Conservation (phyloP, 2,797 vertebrate genomes). For the Rhynchonycteris naso region DNA sequence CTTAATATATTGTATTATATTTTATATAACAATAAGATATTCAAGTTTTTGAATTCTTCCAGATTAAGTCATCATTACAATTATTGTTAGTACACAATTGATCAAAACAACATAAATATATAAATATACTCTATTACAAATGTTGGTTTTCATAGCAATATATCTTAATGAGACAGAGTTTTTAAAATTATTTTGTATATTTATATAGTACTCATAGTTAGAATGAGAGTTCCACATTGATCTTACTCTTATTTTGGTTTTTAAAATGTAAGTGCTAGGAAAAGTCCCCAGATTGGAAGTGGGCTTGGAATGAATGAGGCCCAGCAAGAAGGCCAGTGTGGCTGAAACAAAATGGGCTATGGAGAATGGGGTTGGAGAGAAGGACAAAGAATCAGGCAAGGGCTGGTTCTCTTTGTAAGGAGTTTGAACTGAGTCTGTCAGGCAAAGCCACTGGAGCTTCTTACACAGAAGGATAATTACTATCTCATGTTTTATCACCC, state of each 20-base stretch:
- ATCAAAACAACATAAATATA: background rate
- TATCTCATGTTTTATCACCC: background rate
- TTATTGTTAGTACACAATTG: background rate
- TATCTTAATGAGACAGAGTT: background rate
- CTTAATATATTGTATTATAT: background rate
- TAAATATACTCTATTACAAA: background rate
- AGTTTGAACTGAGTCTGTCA: background rate
- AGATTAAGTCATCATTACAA: background rate
- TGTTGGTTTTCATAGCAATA: conserved; percentile 35
- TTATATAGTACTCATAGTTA: background rate
- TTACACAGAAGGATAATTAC: background rate
- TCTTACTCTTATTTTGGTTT: background rate
- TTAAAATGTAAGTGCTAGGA: background rate
- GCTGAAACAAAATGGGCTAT: background rate
- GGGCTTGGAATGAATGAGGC: background rate
- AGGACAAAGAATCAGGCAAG: background rate
- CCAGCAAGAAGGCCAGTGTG: background rate
- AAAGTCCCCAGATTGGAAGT: background rate
- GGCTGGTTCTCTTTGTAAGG: background rate
- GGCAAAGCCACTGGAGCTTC: background rate
- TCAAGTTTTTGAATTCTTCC: background rate
- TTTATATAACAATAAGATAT: background rate
- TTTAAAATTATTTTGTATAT: background rate
- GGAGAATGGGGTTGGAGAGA: background rate
- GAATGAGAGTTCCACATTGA: background rate